A percentile compares a stretch with the other conserved stretches of the same genome.
These are phyloP conservation scores for Pasiphila rectangulata DNA, from an alignment of 2,888 invertebrate genomes.

Conservation along the genomic window DNA sequence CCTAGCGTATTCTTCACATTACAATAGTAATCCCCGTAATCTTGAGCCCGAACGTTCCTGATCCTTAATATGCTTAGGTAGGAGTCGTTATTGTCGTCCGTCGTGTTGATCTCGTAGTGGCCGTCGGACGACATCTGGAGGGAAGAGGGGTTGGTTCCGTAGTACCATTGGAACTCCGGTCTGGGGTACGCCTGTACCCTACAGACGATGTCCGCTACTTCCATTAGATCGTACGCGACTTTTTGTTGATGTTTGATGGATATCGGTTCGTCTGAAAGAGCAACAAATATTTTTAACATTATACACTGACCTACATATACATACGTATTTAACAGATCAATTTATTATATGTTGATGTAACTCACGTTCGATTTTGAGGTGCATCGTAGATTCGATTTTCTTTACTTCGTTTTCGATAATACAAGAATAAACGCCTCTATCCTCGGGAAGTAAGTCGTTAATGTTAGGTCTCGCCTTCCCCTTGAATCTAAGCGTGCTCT, in stretches of 20 bases:
- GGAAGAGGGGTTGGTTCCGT: constrained; percentile 86
- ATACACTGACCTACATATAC: neutral
- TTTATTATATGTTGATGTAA: neutral
- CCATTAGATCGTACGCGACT: constrained; percentile 92
- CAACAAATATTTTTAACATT: constrained; percentile 5
- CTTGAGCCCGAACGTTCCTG: constrained; percentile 87
- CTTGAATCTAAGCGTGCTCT: constrained; percentile 89
- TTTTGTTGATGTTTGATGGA: constrained; percentile 91
- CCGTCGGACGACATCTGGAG: constrained; percentile 90
- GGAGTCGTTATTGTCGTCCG: constrained; percentile 90
- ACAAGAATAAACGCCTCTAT: constrained; percentile 93
- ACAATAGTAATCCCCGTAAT: constrained; percentile 96
- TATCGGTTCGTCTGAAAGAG: constrained; percentile 88
- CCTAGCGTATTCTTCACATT: constrained; percentile 92
- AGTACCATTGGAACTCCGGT: constrained; percentile 96
- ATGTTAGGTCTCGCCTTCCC: constrained; percentile 88
- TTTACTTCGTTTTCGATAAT: constrained; percentile 94
- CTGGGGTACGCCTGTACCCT: constrained; percentile 95
- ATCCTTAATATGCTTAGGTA: constrained; percentile 89
- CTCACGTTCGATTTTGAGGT: constrained; percentile 93
- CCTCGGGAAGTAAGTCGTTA: constrained; percentile 89
- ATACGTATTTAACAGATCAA: neutral
- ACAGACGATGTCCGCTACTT: constrained; percentile 92
- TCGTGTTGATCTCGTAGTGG: constrained; percentile 91
- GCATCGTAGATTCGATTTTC: constrained; percentile 93